Percentiles rank a stretch among this genome's conserved stretches.
Evolutionary conservation across 2,113 vertebrate species (phyloP).

Genomic region (Caranx ignobilis): DNA sequence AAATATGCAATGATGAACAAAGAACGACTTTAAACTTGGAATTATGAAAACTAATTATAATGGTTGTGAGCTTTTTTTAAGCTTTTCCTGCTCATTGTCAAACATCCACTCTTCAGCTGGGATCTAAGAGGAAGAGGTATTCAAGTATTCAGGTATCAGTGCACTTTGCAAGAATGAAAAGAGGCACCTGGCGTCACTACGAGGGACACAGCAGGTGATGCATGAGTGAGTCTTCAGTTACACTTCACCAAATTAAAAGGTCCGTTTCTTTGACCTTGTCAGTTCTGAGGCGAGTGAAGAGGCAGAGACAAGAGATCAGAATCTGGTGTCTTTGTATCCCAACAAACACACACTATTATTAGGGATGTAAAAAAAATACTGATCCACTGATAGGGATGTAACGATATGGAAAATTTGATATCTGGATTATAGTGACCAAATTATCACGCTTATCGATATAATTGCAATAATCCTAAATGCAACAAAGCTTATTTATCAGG

Average conservation of each 20-base stretch:
- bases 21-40: constrained; percentile 39
- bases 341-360: constrained; percentile 10
- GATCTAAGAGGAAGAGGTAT: constrained; percentile 30
- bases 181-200: constrained; percentile 37
- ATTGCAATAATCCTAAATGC: too few species aligned
- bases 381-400: too few species aligned
- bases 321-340: constrained; percentile 17
- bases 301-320: not conserved
- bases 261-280: constrained; percentile 63
- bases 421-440: too few species aligned
- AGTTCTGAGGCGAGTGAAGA: constrained; percentile 39
- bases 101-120: constrained; percentile 32
- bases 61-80: constrained; percentile 30
- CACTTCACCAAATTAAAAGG: constrained; percentile 69
- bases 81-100: constrained; percentile 40
- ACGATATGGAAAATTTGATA: too few species aligned
- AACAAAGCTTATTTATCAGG: too few species aligned
- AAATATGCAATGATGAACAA: constrained; percentile 49
- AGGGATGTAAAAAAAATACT: too few species aligned
- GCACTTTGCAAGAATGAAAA: constrained; percentile 41
- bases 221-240: constrained; percentile 65
- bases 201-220: constrained; percentile 29
- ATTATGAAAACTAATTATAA: constrained; percentile 52
- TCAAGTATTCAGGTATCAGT: constrained; percentile 36
- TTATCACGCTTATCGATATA: too few species aligned